Base-by-base conservation (phyloP, 2,113 vertebrate genomes). In the Amphiprion ocellaris region DNA sequence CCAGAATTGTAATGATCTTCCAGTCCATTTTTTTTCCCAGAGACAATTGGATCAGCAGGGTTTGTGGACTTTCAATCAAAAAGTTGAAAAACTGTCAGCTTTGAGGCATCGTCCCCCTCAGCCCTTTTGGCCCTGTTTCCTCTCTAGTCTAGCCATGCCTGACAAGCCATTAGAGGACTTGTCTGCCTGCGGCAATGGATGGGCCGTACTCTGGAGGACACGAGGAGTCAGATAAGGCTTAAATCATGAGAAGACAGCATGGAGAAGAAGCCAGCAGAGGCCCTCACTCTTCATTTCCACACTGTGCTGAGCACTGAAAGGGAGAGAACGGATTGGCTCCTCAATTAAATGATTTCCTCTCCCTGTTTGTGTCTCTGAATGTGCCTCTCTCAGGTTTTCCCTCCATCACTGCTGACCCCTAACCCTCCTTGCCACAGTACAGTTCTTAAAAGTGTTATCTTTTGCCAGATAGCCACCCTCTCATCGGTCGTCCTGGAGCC, bases 41-140 rank as follows among this genome's bases (percentile, higher is more conserved):
- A 82, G 67, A 89, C 79, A 87, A 73, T 73, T 61, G 74, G 77
- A 89, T 84, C 81, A 83, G 84, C 61, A 69, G 75, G 81, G 78
- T 88, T 82, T 80, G 65, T 82, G 78, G 80, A 87, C 82, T 85
- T 82, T 77, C 64, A 80, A 84, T 91, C 82, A 87, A 69, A 82
- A 74, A 78, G 79, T 46, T 88, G 76, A 81, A 84, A 80, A 89
- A 79, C 50, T 85, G 87, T 90, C 91, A 90, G 74, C 69, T 79
- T 56, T 84, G 84, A 91, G 77, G 82, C 77, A 87, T 88, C 59
- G 21, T 75, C 79, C 89, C 73, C 82, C 86, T 50, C 23, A 10
- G 74, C 82, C 83, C 87, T 70, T 66, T 73, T 83, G 77, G 86
- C 82, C 77, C 64, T 0, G 47, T 73, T 79, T 81, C 77, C 80